Conservation (phyloP, 2,797 vertebrate genomes). For the Chelon labrosus region DNA sequence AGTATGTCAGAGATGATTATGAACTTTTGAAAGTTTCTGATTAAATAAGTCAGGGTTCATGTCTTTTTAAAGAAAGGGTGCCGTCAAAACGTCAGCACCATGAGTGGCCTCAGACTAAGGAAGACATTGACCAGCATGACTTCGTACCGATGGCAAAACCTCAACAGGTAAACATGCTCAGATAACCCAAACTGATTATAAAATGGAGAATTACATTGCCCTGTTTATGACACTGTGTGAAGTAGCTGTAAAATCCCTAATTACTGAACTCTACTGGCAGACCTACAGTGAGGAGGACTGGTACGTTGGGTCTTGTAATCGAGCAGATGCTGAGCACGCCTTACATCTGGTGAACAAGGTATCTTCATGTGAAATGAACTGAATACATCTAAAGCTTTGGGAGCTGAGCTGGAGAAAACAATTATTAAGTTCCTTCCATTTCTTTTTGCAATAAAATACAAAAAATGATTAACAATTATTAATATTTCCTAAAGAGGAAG, state of each 20-base stretch:
- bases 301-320: conserved; percentile 87
- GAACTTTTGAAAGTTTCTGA: background rate
- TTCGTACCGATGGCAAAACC: conserved; percentile 67
- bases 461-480: no score
- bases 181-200: background rate
- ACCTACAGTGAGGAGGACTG: conserved; percentile 78
- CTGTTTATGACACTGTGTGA: background rate
- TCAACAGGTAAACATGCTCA: conserved; percentile 55
- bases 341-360: conserved; percentile 88
- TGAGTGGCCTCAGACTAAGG: conserved; percentile 79
- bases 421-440: no score
- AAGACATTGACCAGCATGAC: conserved; percentile 64
- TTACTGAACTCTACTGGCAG: conserved; percentile 50
- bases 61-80: conserved; percentile 50
- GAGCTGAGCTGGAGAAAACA: background rate
- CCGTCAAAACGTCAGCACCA: conserved; percentile 60
- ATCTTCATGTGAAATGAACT: background rate
- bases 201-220: background rate
- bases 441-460: no score
- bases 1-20: conserved; percentile 16
- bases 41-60: background rate
- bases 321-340: conserved; percentile 87
- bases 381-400: background rate
- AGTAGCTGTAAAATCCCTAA: background rate
- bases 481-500: no score